A percentile compares a stretch with the other conserved stretches of the same genome.
Conservation (phyloP, 2,888 invertebrate genomes). For the Acrobasis consociella region DNA sequence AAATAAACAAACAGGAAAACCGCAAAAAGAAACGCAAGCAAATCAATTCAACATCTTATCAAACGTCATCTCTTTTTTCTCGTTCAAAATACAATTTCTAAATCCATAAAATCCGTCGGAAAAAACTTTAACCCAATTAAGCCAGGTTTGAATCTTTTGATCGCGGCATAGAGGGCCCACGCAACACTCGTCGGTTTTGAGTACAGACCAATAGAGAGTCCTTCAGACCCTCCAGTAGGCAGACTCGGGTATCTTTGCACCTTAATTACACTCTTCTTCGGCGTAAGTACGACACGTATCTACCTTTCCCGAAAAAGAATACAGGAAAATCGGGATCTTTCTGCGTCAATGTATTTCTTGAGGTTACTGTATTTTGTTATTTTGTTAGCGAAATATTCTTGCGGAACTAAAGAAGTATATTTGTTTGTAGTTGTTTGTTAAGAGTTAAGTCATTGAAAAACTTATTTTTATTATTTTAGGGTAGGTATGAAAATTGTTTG, state of each 20-base stretch:
- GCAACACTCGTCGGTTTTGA: slow-evolving; percentile 73
- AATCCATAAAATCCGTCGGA: slow-evolving; percentile 30
- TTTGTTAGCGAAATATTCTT: neutral
- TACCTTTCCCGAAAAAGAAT: slow-evolving; percentile 58
- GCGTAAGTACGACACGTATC: slow-evolving; percentile 72
- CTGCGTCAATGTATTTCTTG: slow-evolving; percentile 34
- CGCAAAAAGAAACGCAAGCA: neutral
- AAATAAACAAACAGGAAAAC: neutral
- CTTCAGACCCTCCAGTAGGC: slow-evolving; percentile 66
- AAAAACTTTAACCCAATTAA: slow-evolving; percentile 67
- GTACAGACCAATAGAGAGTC: slow-evolving; percentile 70
- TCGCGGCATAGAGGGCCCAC: slow-evolving; percentile 65
- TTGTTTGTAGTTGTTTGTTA: too few relatives aligned
- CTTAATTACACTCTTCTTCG: slow-evolving; percentile 75
- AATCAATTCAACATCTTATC: neutral
- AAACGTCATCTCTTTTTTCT: neutral
- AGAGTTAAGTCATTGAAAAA: too few relatives aligned
- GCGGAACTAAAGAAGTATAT: too few relatives aligned
- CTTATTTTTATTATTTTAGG: too few relatives aligned
- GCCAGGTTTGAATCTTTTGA: slow-evolving; percentile 73
- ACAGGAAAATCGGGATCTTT: slow-evolving; percentile 58
- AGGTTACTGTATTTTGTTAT: slow-evolving; percentile 3
- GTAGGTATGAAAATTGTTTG: too few relatives aligned
- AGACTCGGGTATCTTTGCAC: slow-evolving; percentile 79
- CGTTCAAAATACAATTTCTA: slow-evolving; percentile 6